phyloP scores from a whole-genome alignment of 2,113 vertebrate species.

The Xenopus tropicalis region DNA sequence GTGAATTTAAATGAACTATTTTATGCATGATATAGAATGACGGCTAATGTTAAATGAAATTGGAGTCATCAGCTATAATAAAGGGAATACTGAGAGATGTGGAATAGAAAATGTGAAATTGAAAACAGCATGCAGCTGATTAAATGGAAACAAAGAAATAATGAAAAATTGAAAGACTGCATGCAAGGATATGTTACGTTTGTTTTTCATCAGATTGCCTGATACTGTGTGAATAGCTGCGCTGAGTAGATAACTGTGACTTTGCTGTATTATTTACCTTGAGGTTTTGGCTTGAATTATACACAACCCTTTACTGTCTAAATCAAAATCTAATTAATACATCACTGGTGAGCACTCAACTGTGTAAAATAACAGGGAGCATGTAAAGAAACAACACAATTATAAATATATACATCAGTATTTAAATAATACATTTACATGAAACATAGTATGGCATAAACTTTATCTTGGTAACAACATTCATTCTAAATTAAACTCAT shows the following conservation, averaged over 20 bases:
- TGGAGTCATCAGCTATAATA: conserved; percentile 27
- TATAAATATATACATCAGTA: too few species aligned
- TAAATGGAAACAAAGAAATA: conserved; percentile 41
- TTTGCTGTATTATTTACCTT: background rate
- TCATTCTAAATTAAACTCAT: too few species aligned
- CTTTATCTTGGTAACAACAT: too few species aligned
- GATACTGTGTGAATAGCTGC: background rate
- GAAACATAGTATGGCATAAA: too few species aligned
- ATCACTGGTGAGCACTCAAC: too few species aligned
- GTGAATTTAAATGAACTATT: conserved; percentile 37
- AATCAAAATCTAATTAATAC: too few species aligned
- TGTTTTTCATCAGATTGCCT: conserved; percentile 29
- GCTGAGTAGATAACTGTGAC: conserved; percentile 9
- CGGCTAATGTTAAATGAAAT: conserved; percentile 20
- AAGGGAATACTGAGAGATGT: conserved; percentile 26
- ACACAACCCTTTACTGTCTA: too few species aligned
- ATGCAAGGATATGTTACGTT: conserved; percentile 30
- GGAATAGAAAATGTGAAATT: conserved; percentile 33
- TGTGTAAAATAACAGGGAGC: too few species aligned
- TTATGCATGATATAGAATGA: conserved; percentile 30
- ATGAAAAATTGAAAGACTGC: conserved; percentile 32
- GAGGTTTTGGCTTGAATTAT: too few species aligned
- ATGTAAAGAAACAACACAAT: too few species aligned
- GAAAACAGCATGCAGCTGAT: conserved; percentile 39
- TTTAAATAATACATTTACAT: too few species aligned